Percentiles rank a stretch among this genome's conserved stretches.
phyloP scores from a whole-genome alignment of 2,113 vertebrate genomes.

The Petaurus breviceps region DNA sequence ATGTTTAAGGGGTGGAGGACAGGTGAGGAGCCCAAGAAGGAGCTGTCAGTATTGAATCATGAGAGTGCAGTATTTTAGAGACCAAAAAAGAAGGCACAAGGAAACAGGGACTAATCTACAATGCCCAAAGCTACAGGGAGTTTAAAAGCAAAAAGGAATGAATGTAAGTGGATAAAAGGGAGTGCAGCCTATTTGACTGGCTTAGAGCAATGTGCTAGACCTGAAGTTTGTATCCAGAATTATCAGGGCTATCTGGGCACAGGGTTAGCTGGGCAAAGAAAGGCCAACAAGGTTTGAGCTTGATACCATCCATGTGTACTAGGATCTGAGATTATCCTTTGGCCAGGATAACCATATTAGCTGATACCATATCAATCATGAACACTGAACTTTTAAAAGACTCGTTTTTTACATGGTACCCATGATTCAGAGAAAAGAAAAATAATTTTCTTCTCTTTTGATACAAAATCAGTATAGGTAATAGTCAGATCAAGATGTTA shows the following conservation, averaged over 20 bases:
- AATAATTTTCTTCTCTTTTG: conserved; percentile 52
- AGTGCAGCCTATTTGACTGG: not conserved
- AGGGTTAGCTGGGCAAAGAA: not conserved
- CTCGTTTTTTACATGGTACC: conserved; percentile 41
- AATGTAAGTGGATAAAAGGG: not conserved
- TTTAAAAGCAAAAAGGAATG: not conserved
- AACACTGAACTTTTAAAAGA: conserved; percentile 30
- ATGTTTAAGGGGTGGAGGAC: not conserved
- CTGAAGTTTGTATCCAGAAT: no score
- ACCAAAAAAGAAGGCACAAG: not conserved
- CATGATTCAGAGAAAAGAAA: conserved; percentile 33
- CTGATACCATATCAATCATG: not conserved
- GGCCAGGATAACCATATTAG: not conserved
- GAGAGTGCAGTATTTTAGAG: not conserved
- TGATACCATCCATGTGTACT: not conserved
- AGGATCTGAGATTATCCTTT: not conserved
- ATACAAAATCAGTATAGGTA: conserved; percentile 37
- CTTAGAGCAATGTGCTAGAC: not conserved
- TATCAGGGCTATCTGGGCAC: no score
- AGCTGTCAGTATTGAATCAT: not conserved
- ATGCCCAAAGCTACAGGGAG: not conserved
- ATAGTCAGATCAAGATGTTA: conserved; percentile 47
- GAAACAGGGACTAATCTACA: not conserved
- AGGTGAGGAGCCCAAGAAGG: not conserved
- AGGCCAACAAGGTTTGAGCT: not conserved